Conservation (phyloP, 2,113 vertebrate species). For the Jacana jacana region DNA sequence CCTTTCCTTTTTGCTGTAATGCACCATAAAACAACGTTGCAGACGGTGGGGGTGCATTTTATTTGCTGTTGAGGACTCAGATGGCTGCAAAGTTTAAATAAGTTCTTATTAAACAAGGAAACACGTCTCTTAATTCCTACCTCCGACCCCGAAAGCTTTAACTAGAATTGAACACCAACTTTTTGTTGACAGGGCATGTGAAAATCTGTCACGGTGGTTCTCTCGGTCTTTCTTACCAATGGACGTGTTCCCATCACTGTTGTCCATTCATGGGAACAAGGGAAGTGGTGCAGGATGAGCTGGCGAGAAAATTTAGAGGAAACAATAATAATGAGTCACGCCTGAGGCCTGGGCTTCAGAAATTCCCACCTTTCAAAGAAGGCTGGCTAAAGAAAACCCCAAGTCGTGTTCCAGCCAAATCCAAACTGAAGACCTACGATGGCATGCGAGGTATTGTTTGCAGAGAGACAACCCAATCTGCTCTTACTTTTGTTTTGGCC, state of each 20-base stretch:
- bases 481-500: constrained; percentile 24
- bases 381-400: constrained; percentile 49
- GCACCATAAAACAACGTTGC: constrained; percentile 12
- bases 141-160: neutral
- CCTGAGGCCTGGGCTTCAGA: constrained; percentile 19
- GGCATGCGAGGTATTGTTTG: constrained; percentile 58
- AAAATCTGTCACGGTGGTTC: neutral
- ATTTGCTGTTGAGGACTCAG: neutral
- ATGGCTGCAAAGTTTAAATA: neutral
- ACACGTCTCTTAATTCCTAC: neutral
- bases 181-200: neutral
- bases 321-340: constrained; percentile 79
- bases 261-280: constrained; percentile 73
- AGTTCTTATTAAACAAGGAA: neutral
- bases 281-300: constrained; percentile 71
- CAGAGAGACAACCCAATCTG: constrained; percentile 17
- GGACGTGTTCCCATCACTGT: constrained; percentile 39
- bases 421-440: constrained; percentile 37
- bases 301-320: constrained; percentile 74
- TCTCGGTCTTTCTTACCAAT: constrained; percentile 13
- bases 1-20: constrained; percentile 6
- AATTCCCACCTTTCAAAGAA: constrained; percentile 73
- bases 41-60: neutral
- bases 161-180: neutral
- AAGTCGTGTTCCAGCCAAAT: constrained; percentile 4